Conservation (phyloP, 2,888 invertebrate genomes). For the Biston stratarius region DNA sequence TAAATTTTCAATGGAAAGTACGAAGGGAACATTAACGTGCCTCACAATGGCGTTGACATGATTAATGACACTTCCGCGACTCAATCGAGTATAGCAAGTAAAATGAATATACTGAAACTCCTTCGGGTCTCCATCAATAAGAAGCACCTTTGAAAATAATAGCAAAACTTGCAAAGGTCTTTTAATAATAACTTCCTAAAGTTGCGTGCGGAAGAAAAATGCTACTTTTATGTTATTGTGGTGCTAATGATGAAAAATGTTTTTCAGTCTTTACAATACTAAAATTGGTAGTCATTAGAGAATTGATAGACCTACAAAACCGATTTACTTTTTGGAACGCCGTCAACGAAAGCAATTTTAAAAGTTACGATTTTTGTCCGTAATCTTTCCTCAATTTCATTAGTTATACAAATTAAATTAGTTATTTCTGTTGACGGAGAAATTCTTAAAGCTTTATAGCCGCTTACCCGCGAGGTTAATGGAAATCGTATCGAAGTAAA, state of each 20-base stretch:
- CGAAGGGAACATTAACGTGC: constrained; percentile 50
- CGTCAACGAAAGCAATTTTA: constrained; percentile 26
- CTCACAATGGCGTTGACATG: constrained; percentile 61
- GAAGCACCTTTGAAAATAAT: constrained; percentile 60
- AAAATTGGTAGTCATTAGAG: constrained; percentile 32
- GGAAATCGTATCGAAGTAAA: constrained; percentile 22
- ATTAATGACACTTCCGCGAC: constrained; percentile 62
- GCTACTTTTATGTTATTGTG: constrained; percentile 39
- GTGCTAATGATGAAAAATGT: constrained; percentile 30
- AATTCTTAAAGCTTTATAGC: constrained; percentile 19
- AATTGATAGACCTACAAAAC: constrained; percentile 29
- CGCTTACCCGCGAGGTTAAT: constrained; percentile 15
- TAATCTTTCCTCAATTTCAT: constrained; percentile 23
- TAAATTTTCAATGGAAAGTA: constrained; percentile 53
- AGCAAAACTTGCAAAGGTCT: constrained; percentile 64
- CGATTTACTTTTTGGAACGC: constrained; percentile 18
- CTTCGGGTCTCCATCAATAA: constrained; percentile 48
- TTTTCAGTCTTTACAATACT: constrained; percentile 34
- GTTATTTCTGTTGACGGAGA: constrained; percentile 17
- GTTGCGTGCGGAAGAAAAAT: constrained; percentile 54
- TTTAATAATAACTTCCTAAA: constrained; percentile 67
- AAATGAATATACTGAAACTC: constrained; percentile 51
- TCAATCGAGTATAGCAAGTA: constrained; percentile 62
- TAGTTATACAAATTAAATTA: constrained; percentile 23
- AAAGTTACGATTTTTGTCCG: constrained; percentile 16